Evolutionary conservation across 2,888 invertebrate species (phyloP).

Genomic region (Protula sp.): DNA sequence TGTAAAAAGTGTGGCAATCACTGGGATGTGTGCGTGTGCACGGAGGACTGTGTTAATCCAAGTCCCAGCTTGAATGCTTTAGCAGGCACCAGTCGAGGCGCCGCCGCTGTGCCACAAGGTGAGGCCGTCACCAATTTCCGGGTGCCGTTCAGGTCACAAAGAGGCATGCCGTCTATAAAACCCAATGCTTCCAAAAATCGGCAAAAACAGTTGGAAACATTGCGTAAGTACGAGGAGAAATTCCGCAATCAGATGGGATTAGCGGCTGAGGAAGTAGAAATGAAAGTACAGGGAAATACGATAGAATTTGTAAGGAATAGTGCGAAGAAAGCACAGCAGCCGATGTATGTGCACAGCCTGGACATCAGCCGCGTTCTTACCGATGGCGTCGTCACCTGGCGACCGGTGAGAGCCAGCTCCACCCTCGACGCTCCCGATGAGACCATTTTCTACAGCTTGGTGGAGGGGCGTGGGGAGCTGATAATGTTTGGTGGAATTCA

Average conservation of each 20-base stretch:
- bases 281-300: neutral
- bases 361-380: constrained; percentile 64
- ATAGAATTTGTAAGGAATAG: neutral
- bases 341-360: constrained; percentile 76
- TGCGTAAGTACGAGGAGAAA: constrained; percentile 64
- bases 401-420: constrained; percentile 32
- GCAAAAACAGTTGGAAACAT: constrained; percentile 63
- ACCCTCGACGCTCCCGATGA: constrained; percentile 66
- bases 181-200: constrained; percentile 57
- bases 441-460: constrained; percentile 81
- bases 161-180: constrained; percentile 43
- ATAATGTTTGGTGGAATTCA: constrained; percentile 93
- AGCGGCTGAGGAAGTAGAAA: neutral
- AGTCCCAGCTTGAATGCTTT: neutral
- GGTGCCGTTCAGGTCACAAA: neutral
- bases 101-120: neutral
- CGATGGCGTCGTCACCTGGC: constrained; percentile 57
- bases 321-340: constrained; percentile 54
- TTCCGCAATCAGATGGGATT: constrained; percentile 20
- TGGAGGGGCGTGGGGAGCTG: constrained; percentile 83
- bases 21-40: neutral
- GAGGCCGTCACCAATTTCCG: neutral
- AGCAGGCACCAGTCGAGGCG: neutral
- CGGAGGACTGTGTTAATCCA: neutral
- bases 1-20: neutral